Conservation (phyloP, 1,140 invertebrate species). For the Chrysomallon squamiferum region DNA sequence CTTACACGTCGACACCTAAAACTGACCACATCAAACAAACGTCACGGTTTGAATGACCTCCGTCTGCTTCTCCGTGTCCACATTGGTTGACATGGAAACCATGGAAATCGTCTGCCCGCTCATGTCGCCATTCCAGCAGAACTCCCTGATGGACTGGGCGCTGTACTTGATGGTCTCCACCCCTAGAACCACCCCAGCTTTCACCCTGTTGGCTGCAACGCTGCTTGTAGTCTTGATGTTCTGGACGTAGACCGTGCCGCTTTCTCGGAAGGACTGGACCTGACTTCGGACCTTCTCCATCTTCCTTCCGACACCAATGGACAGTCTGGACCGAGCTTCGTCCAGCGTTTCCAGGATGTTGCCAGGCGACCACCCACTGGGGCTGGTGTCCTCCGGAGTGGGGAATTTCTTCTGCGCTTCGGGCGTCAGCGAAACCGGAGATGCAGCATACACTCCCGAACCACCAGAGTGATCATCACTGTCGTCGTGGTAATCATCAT, state of each 20-base stretch:
- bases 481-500: not conserved
- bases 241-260: conserved; percentile 50
- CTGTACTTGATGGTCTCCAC: conserved; percentile 56
- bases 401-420: not conserved
- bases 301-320: conserved; percentile 40
- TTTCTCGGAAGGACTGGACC: conserved; percentile 46
- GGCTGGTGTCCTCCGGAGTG: not conserved
- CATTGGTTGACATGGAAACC: conserved; percentile 51
- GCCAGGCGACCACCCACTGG: conserved; percentile 16
- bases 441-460: not conserved
- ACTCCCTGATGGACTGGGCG: conserved; percentile 56
- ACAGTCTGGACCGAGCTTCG: conserved; percentile 44
- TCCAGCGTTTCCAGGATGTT: conserved; percentile 51
- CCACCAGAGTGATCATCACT: not conserved
- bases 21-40: conserved; percentile 24
- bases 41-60: conserved; percentile 36
- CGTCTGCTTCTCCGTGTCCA: conserved; percentile 39
- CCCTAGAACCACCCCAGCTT: conserved; percentile 48
- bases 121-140: conserved; percentile 60
- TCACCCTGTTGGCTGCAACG: conserved; percentile 43
- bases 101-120: conserved; percentile 55
- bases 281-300: conserved; percentile 50
- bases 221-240: conserved; percentile 49
- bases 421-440: not conserved
- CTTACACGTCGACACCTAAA: not conserved